Base-by-base conservation (phyloP, 2,113 vertebrate species). In the Cephalopterus ornatus region DNA sequence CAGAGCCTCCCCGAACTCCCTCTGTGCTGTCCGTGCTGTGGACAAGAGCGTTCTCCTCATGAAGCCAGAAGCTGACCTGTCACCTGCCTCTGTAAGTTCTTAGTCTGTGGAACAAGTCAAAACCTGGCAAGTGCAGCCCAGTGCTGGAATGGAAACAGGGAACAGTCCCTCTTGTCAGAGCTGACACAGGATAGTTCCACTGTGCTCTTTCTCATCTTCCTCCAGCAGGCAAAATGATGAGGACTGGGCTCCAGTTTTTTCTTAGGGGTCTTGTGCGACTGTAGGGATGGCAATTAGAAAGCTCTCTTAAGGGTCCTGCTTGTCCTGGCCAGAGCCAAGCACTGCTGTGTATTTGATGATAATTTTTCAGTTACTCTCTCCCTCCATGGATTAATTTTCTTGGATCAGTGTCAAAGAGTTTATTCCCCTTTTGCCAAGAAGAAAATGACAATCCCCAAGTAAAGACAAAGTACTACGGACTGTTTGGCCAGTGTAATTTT, bases 11-110 rank as follows among this genome's bases (percentile, higher is more conserved):
- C 97, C 98, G 0, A 67, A 97, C 39, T 99, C 99, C 23, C 97
- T 99, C 47, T 99, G 99, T 2, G 99, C 98, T 3, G 82, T 99
- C 42, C 98, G 98, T 4, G 98, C 97, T 11, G 97, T 99, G 23
- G 99, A 99, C 95, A 97, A 98, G 89, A 99, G 99, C 0, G 96
- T 99, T 56, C 98, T 98, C 52, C 97, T 99, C 83, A 62, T 98
- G 96, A 98, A 97, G 50, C 95, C 98, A 0, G 98, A 98, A 67
- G 95, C 98, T 18, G 97, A 98, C 21, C 97, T 99, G 41, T 98
- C 96, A 3, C 67, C 97, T 1, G 37, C 78, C 41, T 97, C 84
- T 23, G 98, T 98, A 94, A 97, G 98, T 97, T 23, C 61, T 61
- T 14, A 8, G 10, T 55, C 37, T 11, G 17, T 35, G 37, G 26